Conservation (phyloP, 2,888 invertebrate genomes). For the Machimus rusticus region DNA sequence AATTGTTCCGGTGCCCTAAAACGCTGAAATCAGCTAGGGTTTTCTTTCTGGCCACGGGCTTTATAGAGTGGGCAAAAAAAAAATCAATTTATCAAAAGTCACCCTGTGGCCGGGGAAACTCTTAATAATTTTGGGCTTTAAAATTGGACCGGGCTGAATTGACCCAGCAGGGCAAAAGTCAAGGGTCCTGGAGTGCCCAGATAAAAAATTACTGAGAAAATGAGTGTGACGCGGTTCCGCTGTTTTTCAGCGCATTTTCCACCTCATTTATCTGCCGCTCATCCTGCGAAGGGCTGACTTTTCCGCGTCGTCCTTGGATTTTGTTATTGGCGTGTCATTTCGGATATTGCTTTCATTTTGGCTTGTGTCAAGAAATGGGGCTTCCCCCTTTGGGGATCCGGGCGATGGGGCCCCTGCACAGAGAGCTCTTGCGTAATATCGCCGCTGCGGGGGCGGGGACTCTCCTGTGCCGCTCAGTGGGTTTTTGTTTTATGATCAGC, state of each 20-base stretch:
- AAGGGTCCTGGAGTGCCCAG: neutral
- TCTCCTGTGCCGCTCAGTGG: neutral
- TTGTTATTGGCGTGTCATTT: constrained; percentile 32
- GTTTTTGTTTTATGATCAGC: constrained; percentile 37
- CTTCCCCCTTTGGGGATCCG: neutral
- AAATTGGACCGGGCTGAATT: neutral
- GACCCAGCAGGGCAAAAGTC: neutral
- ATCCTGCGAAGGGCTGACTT: neutral
- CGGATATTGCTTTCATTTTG: constrained; percentile 19
- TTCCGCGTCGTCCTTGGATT: neutral
- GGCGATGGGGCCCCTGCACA: neutral
- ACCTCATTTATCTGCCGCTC: constrained; percentile 1
- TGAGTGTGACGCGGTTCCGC: neutral
- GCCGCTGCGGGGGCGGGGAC: neutral
- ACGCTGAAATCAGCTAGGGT: neutral
- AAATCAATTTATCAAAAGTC: neutral
- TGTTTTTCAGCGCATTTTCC: neutral
- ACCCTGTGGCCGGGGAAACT: neutral
- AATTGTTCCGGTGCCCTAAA: neutral
- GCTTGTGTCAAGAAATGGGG: neutral
- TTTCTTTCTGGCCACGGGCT: neutral
- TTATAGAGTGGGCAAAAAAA: neutral
- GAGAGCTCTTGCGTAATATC: neutral
- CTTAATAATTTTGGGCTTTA: neutral
- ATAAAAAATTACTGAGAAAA: constrained; percentile 20